Evolutionary conservation across 2,113 vertebrate species (phyloP).

Genomic region (Oxyruncus cristatus): DNA sequence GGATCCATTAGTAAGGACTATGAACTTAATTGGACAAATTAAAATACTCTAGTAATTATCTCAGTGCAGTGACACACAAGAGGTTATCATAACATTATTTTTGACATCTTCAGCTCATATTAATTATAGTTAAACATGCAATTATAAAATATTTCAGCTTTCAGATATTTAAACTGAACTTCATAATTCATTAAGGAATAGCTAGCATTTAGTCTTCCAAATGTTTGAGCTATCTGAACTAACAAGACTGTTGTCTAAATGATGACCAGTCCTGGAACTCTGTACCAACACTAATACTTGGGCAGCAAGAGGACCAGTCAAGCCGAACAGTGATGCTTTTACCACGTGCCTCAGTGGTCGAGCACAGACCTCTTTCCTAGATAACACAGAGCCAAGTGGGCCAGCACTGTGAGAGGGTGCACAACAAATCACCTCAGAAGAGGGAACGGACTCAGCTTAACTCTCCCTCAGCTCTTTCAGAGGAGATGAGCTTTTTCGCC

Average conservation of each 20-base stretch:
- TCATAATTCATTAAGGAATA: not conserved
- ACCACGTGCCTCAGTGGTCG: fast-evolving
- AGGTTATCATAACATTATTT: not conserved
- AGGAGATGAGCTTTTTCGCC: not conserved
- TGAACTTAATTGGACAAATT: constrained; percentile 1
- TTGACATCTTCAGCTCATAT: not conserved
- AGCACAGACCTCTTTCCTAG: not conserved
- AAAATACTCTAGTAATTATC: not conserved
- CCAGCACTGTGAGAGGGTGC: not conserved
- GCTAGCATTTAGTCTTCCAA: not conserved
- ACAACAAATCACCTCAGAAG: not conserved
- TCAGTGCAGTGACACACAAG: not conserved
- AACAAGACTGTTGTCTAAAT: not conserved
- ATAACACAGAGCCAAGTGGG: not conserved
- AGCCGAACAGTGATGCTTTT: not conserved
- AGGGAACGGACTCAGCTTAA: not conserved
- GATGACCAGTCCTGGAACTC: not conserved
- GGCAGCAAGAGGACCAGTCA: not conserved
- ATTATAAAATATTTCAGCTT: not conserved
- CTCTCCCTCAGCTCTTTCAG: not conserved
- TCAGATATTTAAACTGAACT: not conserved
- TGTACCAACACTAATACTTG: not conserved
- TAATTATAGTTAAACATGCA: not conserved
- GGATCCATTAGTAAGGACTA: not conserved
- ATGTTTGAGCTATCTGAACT: not conserved